phyloP scores from a whole-genome alignment of 2,113 vertebrate species.

The Xiphias gladius region DNA sequence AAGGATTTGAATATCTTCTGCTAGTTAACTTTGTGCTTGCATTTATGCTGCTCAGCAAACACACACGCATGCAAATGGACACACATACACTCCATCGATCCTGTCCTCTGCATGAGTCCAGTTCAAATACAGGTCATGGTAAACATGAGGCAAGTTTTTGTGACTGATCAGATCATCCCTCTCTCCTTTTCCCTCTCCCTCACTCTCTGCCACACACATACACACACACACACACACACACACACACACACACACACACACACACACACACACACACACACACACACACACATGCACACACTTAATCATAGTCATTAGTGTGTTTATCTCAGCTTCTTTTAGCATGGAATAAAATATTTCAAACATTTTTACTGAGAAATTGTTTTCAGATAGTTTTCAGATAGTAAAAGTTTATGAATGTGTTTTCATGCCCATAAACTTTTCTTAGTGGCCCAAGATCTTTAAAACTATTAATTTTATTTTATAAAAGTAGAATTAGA shows the following conservation, averaged over 20 bases:
- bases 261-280: slow-evolving; percentile 40
- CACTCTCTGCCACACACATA: slow-evolving; percentile 34
- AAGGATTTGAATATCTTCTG: slow-evolving; percentile 42
- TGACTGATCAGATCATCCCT: slow-evolving; percentile 63
- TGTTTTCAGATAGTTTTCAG: slow-evolving; percentile 59
- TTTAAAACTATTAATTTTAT: slow-evolving; percentile 55
- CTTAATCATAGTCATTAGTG: slow-evolving; percentile 78
- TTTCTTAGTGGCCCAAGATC: slow-evolving; percentile 44
- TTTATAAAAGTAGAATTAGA: slow-evolving; percentile 66
- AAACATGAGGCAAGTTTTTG: slow-evolving; percentile 71
- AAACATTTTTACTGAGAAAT: slow-evolving; percentile 79
- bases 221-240: slow-evolving; percentile 43
- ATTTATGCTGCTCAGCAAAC: slow-evolving; percentile 8
- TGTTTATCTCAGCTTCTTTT: slow-evolving; percentile 73
- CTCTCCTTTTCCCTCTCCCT: slow-evolving; percentile 14
- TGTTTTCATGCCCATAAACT: slow-evolving; percentile 44
- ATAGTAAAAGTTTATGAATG: slow-evolving; percentile 61
- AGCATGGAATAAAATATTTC: slow-evolving; percentile 61
- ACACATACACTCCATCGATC: slow-evolving; percentile 25
- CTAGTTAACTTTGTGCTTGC: slow-evolving; percentile 12
- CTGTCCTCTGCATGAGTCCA: slow-evolving; percentile 74
- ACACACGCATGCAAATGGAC: slow-evolving; percentile 1
- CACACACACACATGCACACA: slow-evolving; percentile 34
- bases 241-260: slow-evolving; percentile 40
- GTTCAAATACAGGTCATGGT: slow-evolving; percentile 71